Evolutionary conservation across 2,113 vertebrate genomes (phyloP).

Genomic region (Hipposideros armiger): DNA sequence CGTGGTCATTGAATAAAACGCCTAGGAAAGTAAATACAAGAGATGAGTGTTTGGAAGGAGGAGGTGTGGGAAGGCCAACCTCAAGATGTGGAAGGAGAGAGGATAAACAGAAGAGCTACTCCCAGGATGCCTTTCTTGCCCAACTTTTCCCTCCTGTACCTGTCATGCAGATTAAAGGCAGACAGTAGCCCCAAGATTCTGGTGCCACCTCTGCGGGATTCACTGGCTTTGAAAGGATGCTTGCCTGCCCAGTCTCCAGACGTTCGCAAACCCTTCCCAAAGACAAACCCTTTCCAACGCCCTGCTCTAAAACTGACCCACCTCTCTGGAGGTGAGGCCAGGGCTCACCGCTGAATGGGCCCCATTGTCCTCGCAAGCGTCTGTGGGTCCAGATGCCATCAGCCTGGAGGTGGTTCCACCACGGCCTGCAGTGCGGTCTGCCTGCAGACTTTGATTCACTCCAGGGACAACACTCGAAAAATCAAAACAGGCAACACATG

Average conservation of each 20-base stretch:
- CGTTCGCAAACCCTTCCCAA: slow-evolving; percentile 47
- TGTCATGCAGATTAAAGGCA: background rate
- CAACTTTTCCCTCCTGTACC: background rate
- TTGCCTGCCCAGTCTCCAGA: slow-evolving; percentile 6
- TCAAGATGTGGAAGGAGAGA: background rate
- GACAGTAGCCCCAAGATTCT: background rate
- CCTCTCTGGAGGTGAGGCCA: slow-evolving; percentile 67
- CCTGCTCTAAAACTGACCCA: slow-evolving; percentile 60
- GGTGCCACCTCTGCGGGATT: background rate
- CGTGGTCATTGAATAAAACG: background rate
- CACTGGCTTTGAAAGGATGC: slow-evolving; percentile 3
- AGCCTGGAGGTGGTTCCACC: slow-evolving; percentile 52
- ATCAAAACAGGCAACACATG: slow-evolving; percentile 72
- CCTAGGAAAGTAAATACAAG: background rate
- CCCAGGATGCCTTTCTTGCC: background rate
- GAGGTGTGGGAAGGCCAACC: background rate
- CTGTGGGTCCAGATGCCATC: slow-evolving; percentile 65
- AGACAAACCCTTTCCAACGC: slow-evolving; percentile 55
- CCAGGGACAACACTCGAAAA: slow-evolving; percentile 70
- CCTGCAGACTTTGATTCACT: slow-evolving; percentile 68
- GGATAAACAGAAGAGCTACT: background rate
- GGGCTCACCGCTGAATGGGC: slow-evolving; percentile 54
- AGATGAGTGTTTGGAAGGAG: background rate
- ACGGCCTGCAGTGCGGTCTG: slow-evolving; percentile 8
- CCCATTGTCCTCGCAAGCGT: slow-evolving; percentile 63